Conservation (phyloP, 2,113 vertebrate species). For the Rhea pennata region DNA sequence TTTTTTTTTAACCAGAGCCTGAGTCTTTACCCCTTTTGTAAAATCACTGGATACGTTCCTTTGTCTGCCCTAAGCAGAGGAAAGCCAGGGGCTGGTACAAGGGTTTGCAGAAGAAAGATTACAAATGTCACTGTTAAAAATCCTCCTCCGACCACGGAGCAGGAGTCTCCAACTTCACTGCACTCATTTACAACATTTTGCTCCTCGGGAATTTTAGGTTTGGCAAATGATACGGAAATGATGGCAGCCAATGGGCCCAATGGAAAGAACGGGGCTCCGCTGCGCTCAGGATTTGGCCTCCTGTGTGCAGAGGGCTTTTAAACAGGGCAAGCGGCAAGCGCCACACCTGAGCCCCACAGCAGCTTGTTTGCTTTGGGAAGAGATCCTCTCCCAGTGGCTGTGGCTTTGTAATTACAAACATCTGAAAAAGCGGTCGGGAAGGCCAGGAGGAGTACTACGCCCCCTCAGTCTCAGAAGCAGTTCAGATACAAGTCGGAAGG, state of each 20-base stretch:
- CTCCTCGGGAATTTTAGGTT: neutral
- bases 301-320: neutral
- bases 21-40: neutral
- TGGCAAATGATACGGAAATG: neutral
- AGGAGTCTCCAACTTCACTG: neutral
- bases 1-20: neutral
- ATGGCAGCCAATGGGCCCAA: neutral
- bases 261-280: neutral
- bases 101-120: neutral
- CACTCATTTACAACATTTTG: neutral
- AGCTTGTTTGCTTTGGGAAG: neutral
- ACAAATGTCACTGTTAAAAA: conserved; percentile 9
- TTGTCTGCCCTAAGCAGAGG: neutral
- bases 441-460: neutral
- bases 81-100: neutral
- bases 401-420: neutral
- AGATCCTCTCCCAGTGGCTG: neutral
- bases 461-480: neutral
- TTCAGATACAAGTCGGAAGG: neutral
- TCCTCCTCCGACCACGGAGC: neutral
- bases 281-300: neutral
- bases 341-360: neutral
- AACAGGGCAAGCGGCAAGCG: neutral
- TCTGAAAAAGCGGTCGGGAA: neutral
- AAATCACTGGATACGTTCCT: neutral